Evolutionary conservation across 1,140 invertebrate species (phyloP).

Genomic region (Neomicropteryx cornuta): DNA sequence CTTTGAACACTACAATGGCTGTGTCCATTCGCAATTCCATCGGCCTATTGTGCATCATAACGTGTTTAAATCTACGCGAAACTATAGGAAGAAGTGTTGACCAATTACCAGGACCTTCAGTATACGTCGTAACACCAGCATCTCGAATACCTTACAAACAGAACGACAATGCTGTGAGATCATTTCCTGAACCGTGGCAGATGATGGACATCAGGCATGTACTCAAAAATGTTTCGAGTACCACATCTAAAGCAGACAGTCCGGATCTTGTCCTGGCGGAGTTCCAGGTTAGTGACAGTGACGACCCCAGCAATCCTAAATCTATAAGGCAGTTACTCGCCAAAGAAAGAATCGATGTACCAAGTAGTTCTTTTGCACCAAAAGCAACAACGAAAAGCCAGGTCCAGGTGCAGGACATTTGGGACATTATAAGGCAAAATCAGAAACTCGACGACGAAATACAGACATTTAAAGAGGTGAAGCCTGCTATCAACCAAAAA

Average conservation of each 20-base stretch:
- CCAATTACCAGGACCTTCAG: no score
- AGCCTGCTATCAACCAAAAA: background rate
- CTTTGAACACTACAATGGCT: no score
- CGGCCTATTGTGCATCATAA: no score
- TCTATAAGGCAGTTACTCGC: constrained; percentile 6
- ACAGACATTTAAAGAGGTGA: background rate
- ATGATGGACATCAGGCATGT: no score
- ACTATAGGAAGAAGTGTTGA: no score
- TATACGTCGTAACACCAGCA: constrained; percentile 13
- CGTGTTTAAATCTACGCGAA: no score
- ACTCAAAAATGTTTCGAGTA: background rate
- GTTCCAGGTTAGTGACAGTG: constrained; percentile 9
- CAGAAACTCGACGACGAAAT: constrained; percentile 9
- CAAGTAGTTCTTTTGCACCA: constrained; percentile 9
- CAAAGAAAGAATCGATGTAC: constrained; percentile 12
- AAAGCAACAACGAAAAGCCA: constrained; percentile 4
- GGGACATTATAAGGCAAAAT: constrained; percentile 15
- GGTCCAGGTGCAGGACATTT: constrained; percentile 12
- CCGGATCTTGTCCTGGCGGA: constrained; percentile 13
- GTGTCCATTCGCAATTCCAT: no score
- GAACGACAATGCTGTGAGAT: no score
- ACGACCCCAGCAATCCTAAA: constrained; percentile 5
- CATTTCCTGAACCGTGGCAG: no score
- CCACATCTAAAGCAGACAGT: constrained; percentile 1
- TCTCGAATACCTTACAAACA: no score